A percentile compares a stretch with the other conserved stretches of the same genome.
Conservation (phyloP, 2,888 invertebrate genomes). For the Brachypalpus laphriformis region DNA sequence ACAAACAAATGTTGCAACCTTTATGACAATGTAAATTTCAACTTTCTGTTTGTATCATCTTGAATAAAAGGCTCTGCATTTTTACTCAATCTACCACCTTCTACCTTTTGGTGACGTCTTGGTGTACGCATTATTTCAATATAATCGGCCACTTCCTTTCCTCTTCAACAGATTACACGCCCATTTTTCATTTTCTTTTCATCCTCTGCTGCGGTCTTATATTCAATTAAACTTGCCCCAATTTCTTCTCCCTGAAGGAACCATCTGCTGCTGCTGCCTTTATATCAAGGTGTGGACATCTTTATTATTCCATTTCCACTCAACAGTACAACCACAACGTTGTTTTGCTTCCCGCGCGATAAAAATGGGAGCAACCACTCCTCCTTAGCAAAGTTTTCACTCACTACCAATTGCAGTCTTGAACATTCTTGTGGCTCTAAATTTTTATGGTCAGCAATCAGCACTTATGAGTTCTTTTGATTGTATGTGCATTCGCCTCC, state of each 20-base stretch:
- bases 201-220: not conserved
- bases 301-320: constrained; percentile 39
- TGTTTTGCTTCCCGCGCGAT: not conserved
- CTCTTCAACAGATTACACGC: not conserved
- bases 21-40: too few relatives aligned
- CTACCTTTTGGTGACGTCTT: too few relatives aligned
- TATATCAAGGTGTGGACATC: constrained; percentile 64
- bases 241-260: constrained; percentile 24
- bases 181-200: not conserved
- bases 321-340: not conserved
- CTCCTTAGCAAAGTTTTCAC: constrained; percentile 3
- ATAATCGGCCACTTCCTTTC: not conserved
- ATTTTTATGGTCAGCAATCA: constrained; percentile 15
- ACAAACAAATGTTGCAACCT: too few relatives aligned
- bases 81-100: too few relatives aligned
- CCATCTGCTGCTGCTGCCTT: constrained; percentile 39
- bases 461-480: constrained; percentile 9
- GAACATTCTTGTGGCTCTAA: not conserved
- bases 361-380: not conserved
- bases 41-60: too few relatives aligned
- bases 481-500: not conserved
- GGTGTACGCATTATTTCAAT: too few relatives aligned
- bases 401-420: not conserved
- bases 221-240: constrained; percentile 63
- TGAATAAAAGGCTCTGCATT: too few relatives aligned